Percentiles rank a stretch among this genome's conserved stretches.
These are phyloP conservation scores for Passer domesticus DNA, from an alignment of 2,113 vertebrate genomes.

Conservation along the genomic window DNA sequence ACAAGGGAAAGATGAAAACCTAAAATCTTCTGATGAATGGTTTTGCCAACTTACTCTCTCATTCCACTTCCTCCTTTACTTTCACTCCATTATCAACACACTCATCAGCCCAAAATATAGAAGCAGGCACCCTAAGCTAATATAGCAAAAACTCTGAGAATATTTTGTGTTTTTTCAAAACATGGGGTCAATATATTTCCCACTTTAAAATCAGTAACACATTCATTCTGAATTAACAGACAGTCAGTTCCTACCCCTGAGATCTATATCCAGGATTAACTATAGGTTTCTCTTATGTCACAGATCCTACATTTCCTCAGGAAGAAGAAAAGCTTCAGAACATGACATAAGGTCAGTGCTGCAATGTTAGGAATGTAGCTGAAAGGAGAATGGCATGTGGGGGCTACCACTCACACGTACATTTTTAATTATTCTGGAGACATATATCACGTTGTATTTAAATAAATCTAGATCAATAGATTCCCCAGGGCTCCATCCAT, in stretches of 20 bases:
- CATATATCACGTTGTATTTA: neutral
- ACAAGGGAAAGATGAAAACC: neutral
- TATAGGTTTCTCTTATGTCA: neutral
- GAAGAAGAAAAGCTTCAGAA: neutral
- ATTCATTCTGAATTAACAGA: neutral
- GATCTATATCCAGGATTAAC: neutral
- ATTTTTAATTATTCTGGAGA: constrained; percentile 35
- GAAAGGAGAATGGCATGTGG: neutral
- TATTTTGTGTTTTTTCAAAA: neutral
- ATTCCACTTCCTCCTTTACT: neutral
- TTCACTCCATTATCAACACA: neutral
- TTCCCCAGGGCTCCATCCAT: constrained; percentile 35
- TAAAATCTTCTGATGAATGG: neutral
- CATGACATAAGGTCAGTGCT: constrained; percentile 42
- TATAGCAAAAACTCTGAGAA: neutral
- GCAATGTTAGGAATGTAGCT: constrained; percentile 38
- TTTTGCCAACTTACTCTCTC: neutral
- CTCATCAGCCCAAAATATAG: neutral
- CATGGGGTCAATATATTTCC: neutral
- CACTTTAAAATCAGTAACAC: neutral
- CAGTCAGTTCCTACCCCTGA: neutral
- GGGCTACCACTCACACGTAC: neutral
- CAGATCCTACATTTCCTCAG: constrained; percentile 17
- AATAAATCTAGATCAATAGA: constrained; percentile 30
- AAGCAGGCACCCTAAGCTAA: neutral